These are phyloP conservation scores for Spinus olivaceus DNA, from an alignment of 2,797 vertebrate species.

Conservation along the genomic window DNA sequence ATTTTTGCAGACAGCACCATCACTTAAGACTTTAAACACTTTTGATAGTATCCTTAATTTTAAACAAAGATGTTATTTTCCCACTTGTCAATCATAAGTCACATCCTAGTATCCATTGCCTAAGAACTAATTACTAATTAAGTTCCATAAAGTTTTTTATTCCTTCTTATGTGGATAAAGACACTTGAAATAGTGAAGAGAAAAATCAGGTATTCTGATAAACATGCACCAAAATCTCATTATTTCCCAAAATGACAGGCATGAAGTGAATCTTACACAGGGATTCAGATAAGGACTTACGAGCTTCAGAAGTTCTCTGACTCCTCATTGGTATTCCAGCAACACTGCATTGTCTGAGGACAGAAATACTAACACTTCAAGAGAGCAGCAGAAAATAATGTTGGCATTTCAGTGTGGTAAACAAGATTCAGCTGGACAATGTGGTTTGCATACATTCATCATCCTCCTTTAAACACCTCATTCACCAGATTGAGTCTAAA, in stretches of 20 bases:
- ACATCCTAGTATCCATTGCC: neutral
- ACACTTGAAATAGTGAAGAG: neutral
- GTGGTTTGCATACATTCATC: neutral
- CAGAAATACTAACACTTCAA: neutral
- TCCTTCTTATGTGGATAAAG: neutral
- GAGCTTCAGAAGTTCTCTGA: neutral
- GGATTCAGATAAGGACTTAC: neutral
- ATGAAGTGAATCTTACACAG: neutral
- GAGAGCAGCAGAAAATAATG: neutral
- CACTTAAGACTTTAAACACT: neutral
- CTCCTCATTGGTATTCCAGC: neutral
- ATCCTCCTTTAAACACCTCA: neutral
- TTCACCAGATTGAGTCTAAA: neutral
- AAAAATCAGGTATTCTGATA: neutral
- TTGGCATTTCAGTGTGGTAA: neutral
- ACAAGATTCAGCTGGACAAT: constrained; percentile 10
- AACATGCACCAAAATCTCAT: neutral
- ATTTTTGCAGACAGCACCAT: neutral
- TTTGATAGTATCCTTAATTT: neutral
- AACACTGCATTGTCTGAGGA: neutral
- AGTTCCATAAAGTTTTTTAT: neutral
- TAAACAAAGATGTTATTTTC: neutral
- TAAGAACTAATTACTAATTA: neutral
- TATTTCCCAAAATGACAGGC: neutral
- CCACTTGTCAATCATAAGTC: neutral